Conservation (phyloP, 1,140 invertebrate species). For the Cydia splendana region DNA sequence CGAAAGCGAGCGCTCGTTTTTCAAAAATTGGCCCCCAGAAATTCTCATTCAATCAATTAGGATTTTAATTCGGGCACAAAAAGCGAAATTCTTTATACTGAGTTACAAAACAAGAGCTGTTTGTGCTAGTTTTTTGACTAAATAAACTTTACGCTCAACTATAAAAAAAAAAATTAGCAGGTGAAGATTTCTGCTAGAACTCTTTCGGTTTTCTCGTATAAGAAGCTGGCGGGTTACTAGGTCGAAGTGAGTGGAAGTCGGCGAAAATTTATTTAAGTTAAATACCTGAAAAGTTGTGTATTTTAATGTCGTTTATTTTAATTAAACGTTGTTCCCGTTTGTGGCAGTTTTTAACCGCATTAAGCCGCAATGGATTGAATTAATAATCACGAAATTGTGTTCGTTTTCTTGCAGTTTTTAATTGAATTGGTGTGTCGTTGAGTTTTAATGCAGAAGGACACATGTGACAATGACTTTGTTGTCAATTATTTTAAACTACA, state of each 20-base stretch:
- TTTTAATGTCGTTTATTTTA: constrained; percentile 6
- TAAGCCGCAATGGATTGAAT: constrained; percentile 1
- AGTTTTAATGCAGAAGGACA: not conserved
- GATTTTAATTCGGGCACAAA: no score
- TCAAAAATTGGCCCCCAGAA: no score
- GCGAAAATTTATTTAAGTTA: constrained; percentile 23
- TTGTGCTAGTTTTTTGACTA: no score
- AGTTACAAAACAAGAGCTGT: no score
- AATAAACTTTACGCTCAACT: no score
- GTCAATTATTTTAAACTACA: not conserved
- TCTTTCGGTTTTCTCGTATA: constrained; percentile 39
- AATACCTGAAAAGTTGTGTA: not conserved
- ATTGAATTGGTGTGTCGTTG: not conserved
- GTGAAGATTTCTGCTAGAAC: constrained; percentile 19
- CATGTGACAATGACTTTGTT: not conserved
- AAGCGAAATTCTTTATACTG: no score
- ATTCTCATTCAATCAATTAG: no score
- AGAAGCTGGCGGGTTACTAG: constrained; percentile 41
- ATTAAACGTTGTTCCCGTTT: constrained; percentile 16
- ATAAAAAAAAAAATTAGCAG: not conserved
- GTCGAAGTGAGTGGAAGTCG: constrained; percentile 41
- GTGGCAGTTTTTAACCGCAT: constrained; percentile 4
- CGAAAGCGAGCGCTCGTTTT: no score
- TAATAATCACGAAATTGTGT: not conserved
- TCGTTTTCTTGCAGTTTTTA: not conserved